Evolutionary conservation across 2,113 vertebrate genomes (phyloP), one percentile per base, ranked within the genome.

Genomic region (Carassius gibelio): DNA sequence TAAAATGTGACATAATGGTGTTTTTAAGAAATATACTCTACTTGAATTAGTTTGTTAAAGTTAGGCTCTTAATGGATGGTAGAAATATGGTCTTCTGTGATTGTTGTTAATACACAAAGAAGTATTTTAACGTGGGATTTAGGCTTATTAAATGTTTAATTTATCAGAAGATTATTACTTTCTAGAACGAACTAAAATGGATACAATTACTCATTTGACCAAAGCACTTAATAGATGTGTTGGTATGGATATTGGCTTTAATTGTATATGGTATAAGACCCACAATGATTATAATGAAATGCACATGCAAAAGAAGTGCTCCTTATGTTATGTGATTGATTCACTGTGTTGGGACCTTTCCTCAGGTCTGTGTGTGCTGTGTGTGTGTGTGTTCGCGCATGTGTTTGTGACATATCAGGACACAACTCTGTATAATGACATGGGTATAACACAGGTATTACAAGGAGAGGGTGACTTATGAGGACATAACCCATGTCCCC

Each of bases 271-370:
- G 15, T 13, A 74, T 48, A 4, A 3, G 38, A 48, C n/a, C 42
- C 42, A 74, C n/a, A 74, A 14, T n/a, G n/a, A 48, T 48, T 42
- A 48, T 42, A 14, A 36, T 15, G 26, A 36, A 2, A 34, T 68
- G 13, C 26, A 36, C 66, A 36, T 36, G 30, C 64, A 13, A 74
- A 74, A 74, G 71, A 45, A 48, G 38, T 45, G 38, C 38, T 45
- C 5, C 71, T 14, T 48, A 48, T 3, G 7, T 17, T 14, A 34
- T n/a, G 72, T 48, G 42, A n/a, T 75, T 15, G 42, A 75, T 50
- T 45, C 38, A 48, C 21, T 14, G 23, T 64, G 38, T 74, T 74
- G 19, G 13, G 38, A 84, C 79, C 87, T 83, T 81, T 82, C 74
- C 59, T 36, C 14, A 26, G 84, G 64, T 10, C 14, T 52, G 8